Evolutionary conservation across 2,113 vertebrate species (phyloP).

Genomic region (Sylvilagus bachmani): DNA sequence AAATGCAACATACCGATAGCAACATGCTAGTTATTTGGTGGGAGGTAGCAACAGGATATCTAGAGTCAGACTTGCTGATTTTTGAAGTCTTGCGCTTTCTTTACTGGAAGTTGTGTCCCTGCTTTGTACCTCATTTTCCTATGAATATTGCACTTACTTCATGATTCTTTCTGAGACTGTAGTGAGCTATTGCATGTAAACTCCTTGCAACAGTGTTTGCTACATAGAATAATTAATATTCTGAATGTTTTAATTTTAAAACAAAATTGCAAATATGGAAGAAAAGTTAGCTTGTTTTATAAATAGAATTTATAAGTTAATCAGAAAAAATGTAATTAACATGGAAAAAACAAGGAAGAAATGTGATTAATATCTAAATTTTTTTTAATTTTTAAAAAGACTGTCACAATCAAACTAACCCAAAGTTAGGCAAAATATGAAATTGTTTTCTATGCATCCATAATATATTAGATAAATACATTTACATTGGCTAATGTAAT

Average conservation of each 20-base stretch:
- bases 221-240: neutral
- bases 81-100: neutral
- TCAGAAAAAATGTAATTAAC: neutral
- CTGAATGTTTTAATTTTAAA: neutral
- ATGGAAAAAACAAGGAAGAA: neutral
- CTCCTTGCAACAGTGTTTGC: neutral
- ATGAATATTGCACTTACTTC: neutral
- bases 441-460: too few species aligned
- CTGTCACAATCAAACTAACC: too few species aligned
- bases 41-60: neutral
- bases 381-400: neutral
- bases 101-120: neutral
- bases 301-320: constrained; percentile 11
- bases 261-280: constrained; percentile 18
- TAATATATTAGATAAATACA: too few species aligned
- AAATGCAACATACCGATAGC: neutral
- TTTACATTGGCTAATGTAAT: too few species aligned
- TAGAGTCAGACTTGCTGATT: neutral
- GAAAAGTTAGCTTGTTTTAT: neutral
- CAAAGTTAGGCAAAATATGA: too few species aligned
- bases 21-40: neutral
- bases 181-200: neutral
- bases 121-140: neutral
- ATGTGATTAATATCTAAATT: neutral
- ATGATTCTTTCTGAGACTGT: constrained; percentile 5